Percentiles rank a stretch among this genome's conserved stretches.
These are phyloP conservation scores for Heteropelma amictum DNA, from an alignment of 2,888 invertebrate species.

Conservation along the genomic window DNA sequence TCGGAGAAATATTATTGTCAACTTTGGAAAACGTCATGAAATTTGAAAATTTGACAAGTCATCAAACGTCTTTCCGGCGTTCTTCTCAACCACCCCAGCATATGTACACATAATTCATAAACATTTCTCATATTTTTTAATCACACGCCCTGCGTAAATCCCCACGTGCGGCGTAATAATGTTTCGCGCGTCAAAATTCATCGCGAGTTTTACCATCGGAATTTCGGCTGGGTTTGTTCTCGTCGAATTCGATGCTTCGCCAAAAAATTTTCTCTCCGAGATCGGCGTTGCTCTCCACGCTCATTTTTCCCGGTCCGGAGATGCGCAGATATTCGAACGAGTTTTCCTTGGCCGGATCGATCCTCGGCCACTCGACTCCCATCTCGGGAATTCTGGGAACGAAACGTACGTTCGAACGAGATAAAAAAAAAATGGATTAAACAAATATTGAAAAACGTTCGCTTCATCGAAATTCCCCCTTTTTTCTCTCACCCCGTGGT, in stretches of 20 bases:
- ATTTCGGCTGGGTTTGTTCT: conserved; percentile 79
- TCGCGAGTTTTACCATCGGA: conserved; percentile 66
- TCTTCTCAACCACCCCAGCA: conserved; percentile 1
- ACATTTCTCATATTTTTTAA: background rate
- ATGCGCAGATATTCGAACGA: conserved; percentile 80
- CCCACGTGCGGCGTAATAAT: no score
- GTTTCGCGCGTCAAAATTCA: conserved; percentile 20
- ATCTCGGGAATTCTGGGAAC: conserved; percentile 78
- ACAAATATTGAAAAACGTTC: background rate
- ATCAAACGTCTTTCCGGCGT: no score
- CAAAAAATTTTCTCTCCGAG: conserved; percentile 82
- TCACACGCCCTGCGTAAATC: no score
- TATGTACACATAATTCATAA: background rate
- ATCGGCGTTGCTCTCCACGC: conserved; percentile 78
- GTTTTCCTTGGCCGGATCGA: conserved; percentile 77
- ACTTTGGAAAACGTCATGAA: no score
- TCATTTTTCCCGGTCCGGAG: conserved; percentile 76
- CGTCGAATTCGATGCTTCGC: conserved; percentile 81
- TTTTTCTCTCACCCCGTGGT: conserved; percentile 81
- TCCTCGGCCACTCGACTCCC: conserved; percentile 77
- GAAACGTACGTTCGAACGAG: conserved; percentile 7
- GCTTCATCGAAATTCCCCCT: background rate
- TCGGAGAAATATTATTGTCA: no score
- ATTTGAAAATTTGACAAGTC: no score
- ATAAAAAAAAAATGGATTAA: background rate